A percentile compares a stretch with the other conserved stretches of the same genome.
Conservation (phyloP, 2,888 invertebrate genomes). For the Dyspetes luteomarginatus region DNA sequence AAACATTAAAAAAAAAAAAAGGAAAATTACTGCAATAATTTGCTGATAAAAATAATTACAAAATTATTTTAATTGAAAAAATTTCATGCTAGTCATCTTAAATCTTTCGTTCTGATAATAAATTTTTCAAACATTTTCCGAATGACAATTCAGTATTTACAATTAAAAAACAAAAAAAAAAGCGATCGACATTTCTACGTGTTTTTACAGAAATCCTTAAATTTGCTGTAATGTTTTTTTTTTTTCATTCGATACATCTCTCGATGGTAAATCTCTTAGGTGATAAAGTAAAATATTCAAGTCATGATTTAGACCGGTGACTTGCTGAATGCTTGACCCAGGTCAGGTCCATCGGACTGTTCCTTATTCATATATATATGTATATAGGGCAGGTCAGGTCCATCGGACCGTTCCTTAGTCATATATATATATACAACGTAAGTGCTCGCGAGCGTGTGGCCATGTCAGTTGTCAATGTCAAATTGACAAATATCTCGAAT, state of each 20-base stretch:
- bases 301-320: conserved; percentile 27
- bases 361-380: not conserved
- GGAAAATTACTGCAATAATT: too few relatives aligned
- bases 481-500: too few relatives aligned
- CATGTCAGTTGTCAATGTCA: not conserved
- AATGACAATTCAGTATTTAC: too few relatives aligned
- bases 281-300: conserved; percentile 6
- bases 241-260: not conserved
- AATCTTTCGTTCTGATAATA: too few relatives aligned
- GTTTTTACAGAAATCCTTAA: too few relatives aligned
- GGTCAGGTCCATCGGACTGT: conserved; percentile 25
- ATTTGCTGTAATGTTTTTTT: conserved; percentile 33
- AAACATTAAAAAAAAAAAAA: too few relatives aligned
- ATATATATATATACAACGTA: not conserved
- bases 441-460: conserved; percentile 7
- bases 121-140: too few relatives aligned
- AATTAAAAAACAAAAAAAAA: too few relatives aligned
- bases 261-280: not conserved
- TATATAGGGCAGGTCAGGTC: conserved; percentile 25
- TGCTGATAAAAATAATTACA: too few relatives aligned
- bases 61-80: too few relatives aligned
- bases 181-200: too few relatives aligned
- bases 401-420: not conserved
- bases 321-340: conserved; percentile 28
- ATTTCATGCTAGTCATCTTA: too few relatives aligned